Evolutionary conservation across 2,797 vertebrate genomes (phyloP).

Genomic region (Helarctos malayanus): DNA sequence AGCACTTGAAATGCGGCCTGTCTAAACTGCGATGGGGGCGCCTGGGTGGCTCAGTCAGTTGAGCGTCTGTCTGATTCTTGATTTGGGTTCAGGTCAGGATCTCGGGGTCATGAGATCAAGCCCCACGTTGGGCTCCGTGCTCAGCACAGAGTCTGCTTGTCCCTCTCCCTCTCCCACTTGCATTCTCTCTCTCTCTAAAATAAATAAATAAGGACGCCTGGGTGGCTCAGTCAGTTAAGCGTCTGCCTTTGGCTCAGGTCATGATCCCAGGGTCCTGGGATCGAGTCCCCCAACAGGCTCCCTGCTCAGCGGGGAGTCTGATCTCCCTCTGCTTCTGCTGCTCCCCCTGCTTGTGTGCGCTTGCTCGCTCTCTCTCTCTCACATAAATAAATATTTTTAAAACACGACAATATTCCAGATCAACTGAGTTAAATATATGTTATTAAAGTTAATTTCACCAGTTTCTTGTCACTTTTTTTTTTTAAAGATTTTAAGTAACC

Average conservation of each 20-base stretch:
- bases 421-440: background rate
- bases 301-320: no score
- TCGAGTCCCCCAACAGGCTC: background rate
- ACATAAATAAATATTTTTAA: background rate
- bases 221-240: background rate
- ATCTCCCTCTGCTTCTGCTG: no score
- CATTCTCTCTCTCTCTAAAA: no score
- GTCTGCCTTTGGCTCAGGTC: background rate
- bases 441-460: background rate
- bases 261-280: background rate
- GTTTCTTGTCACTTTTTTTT: background rate
- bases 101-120: background rate
- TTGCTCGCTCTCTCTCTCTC: background rate
- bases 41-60: background rate
- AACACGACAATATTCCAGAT: background rate
- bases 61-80: background rate
- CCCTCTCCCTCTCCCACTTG: background rate
- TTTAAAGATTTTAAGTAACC: background rate
- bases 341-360: background rate
- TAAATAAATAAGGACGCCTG: background rate
- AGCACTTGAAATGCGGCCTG: background rate
- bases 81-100: background rate
- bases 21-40: background rate
- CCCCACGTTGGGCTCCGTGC: background rate
- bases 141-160: background rate